Evolutionary conservation across 2,113 vertebrate species (phyloP).

Genomic region (Amazona vittata): DNA sequence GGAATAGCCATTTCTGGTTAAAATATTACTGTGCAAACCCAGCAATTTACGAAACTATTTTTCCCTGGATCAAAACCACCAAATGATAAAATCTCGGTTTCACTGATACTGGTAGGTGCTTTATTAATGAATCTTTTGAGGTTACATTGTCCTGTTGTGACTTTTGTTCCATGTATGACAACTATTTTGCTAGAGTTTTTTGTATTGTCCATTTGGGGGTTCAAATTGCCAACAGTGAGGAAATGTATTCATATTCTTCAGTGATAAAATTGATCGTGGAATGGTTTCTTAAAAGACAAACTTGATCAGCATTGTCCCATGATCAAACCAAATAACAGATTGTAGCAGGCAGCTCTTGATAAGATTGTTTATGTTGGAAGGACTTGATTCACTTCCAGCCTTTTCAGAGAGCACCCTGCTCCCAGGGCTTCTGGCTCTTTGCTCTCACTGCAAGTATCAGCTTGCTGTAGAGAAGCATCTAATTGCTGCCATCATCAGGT

Average conservation of each 20-base stretch:
- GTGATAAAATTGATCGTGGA: not conserved
- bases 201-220: not conserved
- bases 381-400: not conserved
- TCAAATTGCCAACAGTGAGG: not conserved
- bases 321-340: not conserved
- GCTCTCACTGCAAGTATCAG: not conserved
- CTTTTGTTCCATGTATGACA: not conserved
- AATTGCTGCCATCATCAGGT: not conserved
- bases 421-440: not conserved
- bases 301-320: not conserved
- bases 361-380: not conserved
- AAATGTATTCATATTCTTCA: not conserved
- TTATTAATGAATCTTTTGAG: not conserved
- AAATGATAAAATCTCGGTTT: not conserved
- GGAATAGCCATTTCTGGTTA: not conserved
- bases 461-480: not conserved
- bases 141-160: rapidly evolving
- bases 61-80: not conserved
- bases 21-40: not conserved
- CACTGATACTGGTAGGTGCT: not conserved
- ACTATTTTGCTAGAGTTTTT: not conserved
- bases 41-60: not conserved
- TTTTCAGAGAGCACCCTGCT: not conserved
- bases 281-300: not conserved
- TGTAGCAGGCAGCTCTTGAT: not conserved